Base-by-base conservation (phyloP, 2,797 vertebrate species). In the Channa striata region DNA sequence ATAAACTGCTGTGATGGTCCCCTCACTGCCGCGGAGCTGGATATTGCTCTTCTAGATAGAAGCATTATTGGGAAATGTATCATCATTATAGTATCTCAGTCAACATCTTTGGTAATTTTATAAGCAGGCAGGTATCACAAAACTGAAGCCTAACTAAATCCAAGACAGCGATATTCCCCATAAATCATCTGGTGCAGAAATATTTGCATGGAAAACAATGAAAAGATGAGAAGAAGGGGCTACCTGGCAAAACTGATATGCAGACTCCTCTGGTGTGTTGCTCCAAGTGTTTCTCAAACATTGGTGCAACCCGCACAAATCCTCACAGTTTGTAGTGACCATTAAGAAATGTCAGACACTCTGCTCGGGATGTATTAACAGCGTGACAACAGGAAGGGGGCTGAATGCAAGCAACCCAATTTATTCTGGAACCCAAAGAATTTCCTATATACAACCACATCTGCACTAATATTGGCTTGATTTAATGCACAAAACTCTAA, bases 221-320 rank as follows among this genome's bases (percentile, higher is more conserved):
- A 82, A 47, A 78, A 67, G 73, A 87, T 86, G 81, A 88, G 80
- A 78, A 74, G 68, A 82, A 48, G 40, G 48, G 60, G 68, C 77
- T 75, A 69, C 80, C 81, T 68, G 67, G 80, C 69, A 74, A 67
- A 81, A 72, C 68, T 88, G 81, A 93, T 89, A 87, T 86, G 89
- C 88, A 91, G 82, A 82, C 42, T 64, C 36, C 79, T 88, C 80
- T 77, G 54, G 67, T 89, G 94, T 87, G 87, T 89, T 91, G 94
- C 94, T 90, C 4, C 73, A 80, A 92, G 91, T 91, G 78, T 95
- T 95, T 94, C 95, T 95, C 94, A 95, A 95, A 95, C 95, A 95
- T 93, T 95, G 93, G 95, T 94, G 92, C 93, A 94, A 94, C 92
- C 93, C 92, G 94, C 93, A 95, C 94, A 94, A 95, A 86, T 68